Conservation (phyloP, 2,888 invertebrate genomes). For the Cantharis rustica region DNA sequence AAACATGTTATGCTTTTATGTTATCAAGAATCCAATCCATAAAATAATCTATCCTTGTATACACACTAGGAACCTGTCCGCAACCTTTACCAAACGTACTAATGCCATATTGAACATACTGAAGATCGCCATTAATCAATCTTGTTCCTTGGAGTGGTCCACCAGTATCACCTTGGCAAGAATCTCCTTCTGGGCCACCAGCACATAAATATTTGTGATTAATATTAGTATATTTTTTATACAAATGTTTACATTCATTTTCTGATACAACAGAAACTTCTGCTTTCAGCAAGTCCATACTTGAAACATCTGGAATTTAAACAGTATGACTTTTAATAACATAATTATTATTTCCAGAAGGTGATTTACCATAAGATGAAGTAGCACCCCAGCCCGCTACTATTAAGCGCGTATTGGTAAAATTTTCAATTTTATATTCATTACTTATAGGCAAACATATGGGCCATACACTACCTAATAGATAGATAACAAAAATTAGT, state of each 20-base stretch:
- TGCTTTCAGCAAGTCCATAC: constrained; percentile 5
- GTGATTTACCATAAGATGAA: background rate
- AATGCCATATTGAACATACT: constrained; percentile 61
- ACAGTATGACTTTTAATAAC: no score
- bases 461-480: no score
- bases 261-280: constrained; percentile 45
- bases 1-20: constrained; percentile 4
- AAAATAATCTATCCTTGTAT: constrained; percentile 66
- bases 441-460: no score
- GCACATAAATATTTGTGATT: constrained; percentile 63
- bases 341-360: no score
- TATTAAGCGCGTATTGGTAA: constrained; percentile 59
- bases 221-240: background rate
- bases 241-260: constrained; percentile 43
- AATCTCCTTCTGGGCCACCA: constrained; percentile 64
- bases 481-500: no score
- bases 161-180: constrained; percentile 73
- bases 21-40: constrained; percentile 64
- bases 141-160: constrained; percentile 61
- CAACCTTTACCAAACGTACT: constrained; percentile 58
- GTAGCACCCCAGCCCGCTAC: constrained; percentile 80
- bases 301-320: background rate
- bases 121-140: constrained; percentile 27
- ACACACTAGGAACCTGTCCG: constrained; percentile 65
- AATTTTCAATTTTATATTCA: constrained; percentile 23